A percentile compares a stretch with the other conserved stretches of the same genome.
Conservation (phyloP, 2,797 vertebrate genomes). For the Mormyrops boulengeri region DNA sequence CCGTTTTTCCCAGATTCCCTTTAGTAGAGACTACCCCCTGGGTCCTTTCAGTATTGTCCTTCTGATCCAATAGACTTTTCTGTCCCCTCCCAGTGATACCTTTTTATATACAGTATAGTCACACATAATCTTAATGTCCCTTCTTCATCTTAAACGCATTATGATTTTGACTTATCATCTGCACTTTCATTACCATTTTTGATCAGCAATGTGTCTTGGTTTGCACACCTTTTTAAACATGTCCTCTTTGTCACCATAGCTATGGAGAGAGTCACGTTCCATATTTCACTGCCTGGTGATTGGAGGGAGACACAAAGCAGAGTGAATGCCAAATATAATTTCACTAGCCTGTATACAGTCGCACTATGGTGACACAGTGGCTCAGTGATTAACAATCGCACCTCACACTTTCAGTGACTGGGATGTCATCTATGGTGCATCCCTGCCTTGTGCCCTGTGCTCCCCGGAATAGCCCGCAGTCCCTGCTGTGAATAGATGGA, state of each 20-base stretch:
- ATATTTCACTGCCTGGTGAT: conserved; percentile 75
- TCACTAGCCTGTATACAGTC: background rate
- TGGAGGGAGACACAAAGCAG: conserved; percentile 84
- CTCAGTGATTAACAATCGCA: background rate
- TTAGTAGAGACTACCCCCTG: background rate
- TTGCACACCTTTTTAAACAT: background rate
- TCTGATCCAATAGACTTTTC: background rate
- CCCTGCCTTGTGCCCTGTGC: background rate
- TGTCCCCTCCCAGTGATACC: background rate
- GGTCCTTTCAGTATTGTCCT: no score
- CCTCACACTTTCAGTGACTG: background rate
- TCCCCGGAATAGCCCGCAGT: background rate
- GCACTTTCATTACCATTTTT: background rate
- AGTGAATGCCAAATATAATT: conserved; percentile 66
- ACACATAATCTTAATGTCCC: background rate
- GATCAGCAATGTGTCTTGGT: background rate
- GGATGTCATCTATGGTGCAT: background rate
- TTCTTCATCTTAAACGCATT: background rate
- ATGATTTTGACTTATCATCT: background rate
- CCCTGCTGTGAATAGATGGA: background rate
- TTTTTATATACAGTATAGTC: background rate
- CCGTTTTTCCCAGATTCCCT: background rate
- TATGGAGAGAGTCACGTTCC: conserved; percentile 77
- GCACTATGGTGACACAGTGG: background rate
- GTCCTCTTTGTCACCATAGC: conserved; percentile 36